Evolutionary conservation across 2,888 invertebrate genomes (phyloP).

Genomic region (Heterodera filipjevi): DNA sequence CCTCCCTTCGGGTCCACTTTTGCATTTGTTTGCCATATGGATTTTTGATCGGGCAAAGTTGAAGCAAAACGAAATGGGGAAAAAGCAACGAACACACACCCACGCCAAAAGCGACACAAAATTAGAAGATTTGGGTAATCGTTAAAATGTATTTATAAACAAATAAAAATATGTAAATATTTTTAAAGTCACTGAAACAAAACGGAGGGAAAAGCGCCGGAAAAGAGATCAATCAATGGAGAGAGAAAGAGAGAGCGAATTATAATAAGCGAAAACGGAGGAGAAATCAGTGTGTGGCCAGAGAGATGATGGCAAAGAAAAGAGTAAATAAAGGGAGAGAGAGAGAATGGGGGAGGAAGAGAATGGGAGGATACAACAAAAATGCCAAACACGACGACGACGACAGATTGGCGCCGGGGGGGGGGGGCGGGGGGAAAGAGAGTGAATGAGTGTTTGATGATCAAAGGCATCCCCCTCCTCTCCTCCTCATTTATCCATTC

Average conservation of each 20-base stretch:
- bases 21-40: neutral
- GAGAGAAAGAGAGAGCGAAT: too few species aligned
- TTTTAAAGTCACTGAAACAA: too few species aligned
- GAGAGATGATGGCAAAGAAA: neutral
- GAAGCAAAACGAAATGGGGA: neutral
- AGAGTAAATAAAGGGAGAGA: neutral
- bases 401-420: neutral
- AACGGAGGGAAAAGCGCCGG: too few species aligned
- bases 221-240: too few species aligned
- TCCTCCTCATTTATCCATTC: neutral
- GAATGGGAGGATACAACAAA: neutral
- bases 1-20: neutral
- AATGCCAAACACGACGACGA: neutral
- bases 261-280: neutral
- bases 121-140: too few species aligned
- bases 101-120: too few species aligned
- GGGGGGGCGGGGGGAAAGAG: neutral
- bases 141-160: too few species aligned
- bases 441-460: neutral
- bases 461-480: neutral
- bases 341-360: neutral
- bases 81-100: neutral
- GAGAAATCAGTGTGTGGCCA: neutral
- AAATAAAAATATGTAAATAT: too few species aligned
- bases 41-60: neutral